These are phyloP conservation scores for Smittia sp. DNA, from an alignment of 2,888 invertebrate species.

Conservation along the genomic window DNA sequence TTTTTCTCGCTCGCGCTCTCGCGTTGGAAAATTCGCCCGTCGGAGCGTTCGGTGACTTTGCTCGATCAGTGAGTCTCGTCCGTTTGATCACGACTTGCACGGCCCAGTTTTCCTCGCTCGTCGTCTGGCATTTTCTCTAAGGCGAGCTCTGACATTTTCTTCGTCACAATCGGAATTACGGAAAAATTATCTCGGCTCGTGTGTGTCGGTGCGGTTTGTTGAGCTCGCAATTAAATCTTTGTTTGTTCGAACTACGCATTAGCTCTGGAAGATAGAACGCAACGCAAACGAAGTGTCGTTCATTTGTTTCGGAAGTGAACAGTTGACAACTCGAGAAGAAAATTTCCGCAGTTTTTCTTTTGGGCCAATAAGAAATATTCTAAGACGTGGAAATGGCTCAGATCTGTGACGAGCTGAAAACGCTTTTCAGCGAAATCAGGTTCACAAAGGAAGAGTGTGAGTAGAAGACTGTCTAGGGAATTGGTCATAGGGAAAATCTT, in stretches of 20 bases:
- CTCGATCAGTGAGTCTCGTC: not conserved
- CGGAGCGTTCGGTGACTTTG: not conserved
- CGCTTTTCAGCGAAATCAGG: not conserved
- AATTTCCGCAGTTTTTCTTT: not conserved
- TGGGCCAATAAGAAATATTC: not conserved
- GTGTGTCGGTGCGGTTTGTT: not conserved
- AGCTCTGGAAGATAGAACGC: not conserved
- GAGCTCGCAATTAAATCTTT: not conserved
- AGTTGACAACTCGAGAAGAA: not conserved
- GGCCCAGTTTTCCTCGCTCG: not conserved
- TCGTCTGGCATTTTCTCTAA: not conserved
- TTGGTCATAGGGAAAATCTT: too few species aligned
- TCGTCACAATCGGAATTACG: not conserved
- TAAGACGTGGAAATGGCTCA: slow-evolving; percentile 22
- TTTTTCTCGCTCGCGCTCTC: not conserved
- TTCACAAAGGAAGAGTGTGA: slow-evolving; percentile 34
- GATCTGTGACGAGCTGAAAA: slow-evolving; percentile 23
- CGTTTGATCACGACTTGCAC: not conserved
- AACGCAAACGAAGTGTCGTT: not conserved
- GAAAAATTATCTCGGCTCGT: not conserved
- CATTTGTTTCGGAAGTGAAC: not conserved
- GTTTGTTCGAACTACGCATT: not conserved
- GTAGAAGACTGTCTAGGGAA: slow-evolving; percentile 1
- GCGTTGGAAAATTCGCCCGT: slow-evolving; percentile 5
- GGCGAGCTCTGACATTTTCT: not conserved